A percentile compares a stretch with the other conserved stretches of the same genome.
These are phyloP conservation scores for Zosterops lateralis DNA, from an alignment of 2,113 vertebrate genomes.

Conservation along the genomic window DNA sequence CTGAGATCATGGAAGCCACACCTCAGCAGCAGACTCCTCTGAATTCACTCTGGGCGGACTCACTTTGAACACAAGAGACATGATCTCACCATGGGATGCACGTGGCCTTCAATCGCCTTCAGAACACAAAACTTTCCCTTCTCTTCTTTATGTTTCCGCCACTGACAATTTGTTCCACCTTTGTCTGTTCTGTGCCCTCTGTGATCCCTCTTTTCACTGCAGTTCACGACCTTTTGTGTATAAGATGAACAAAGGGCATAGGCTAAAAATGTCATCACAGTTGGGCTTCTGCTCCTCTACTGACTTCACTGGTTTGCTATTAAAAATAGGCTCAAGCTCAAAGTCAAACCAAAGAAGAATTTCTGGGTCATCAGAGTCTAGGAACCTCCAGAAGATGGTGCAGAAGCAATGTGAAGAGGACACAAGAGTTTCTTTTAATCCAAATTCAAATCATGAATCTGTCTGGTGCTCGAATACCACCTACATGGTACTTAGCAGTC, in stretches of 20 bases:
- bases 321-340: not conserved
- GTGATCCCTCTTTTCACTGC: conserved; percentile 18
- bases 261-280: conserved; percentile 36
- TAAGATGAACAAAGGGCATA: conserved; percentile 11
- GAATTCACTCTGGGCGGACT: not conserved
- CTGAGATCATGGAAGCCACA: not conserved
- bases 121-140: conserved; percentile 1
- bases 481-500: conserved; percentile 32
- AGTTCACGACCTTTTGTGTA: conserved; percentile 24
- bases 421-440: not conserved
- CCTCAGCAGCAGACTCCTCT: not conserved
- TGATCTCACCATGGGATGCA: not conserved
- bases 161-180: conserved; percentile 50
- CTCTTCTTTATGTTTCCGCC: conserved; percentile 30
- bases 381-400: not conserved
- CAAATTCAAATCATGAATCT: not conserved
- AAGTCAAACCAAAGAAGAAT: not conserved
- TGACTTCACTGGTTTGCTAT: not conserved
- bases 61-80: not conserved
- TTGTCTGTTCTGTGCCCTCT: not conserved
- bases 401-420: not conserved
- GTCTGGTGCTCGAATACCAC: conserved; percentile 30
- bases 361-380: not conserved
- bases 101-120: not conserved
- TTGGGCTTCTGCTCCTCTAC: conserved; percentile 6